Percentiles rank a stretch among this genome's conserved stretches.
Evolutionary conservation across 2,797 vertebrate species (phyloP).

Genomic region (Halcyon chelicuti): DNA sequence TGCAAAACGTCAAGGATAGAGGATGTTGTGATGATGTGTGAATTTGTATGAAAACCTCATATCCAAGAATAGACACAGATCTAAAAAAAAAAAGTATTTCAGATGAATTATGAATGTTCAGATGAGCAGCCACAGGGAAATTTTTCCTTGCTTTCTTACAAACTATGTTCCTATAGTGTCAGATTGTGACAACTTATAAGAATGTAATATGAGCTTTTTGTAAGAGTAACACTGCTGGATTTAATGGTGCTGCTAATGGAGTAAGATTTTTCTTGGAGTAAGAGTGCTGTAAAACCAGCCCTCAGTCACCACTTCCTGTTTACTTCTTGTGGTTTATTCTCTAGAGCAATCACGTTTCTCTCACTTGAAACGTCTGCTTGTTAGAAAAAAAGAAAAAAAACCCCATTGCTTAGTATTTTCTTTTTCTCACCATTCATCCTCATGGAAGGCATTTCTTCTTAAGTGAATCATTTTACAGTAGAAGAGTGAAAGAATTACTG

Average conservation of each 20-base stretch:
- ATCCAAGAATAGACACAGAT: conserved; percentile 17
- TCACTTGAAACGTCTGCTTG: background rate
- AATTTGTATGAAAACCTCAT: background rate
- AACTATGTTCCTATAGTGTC: background rate
- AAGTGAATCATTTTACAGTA: background rate
- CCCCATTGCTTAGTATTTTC: background rate
- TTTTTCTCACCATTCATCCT: background rate
- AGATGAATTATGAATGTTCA: conserved; percentile 48
- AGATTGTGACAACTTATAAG: background rate
- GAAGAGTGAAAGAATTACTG: background rate
- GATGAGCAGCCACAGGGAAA: background rate
- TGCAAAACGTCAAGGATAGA: background rate
- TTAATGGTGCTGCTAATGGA: conserved; percentile 23
- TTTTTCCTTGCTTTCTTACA: background rate
- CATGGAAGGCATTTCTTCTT: background rate
- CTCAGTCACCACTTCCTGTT: conserved; percentile 44
- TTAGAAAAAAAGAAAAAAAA: background rate
- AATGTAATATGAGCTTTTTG: background rate
- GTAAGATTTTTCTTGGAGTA: conserved; percentile 7
- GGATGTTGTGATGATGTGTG: background rate
- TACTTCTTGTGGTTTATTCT: conserved; percentile 26
- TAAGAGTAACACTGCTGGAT: background rate
- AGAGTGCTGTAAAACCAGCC: background rate
- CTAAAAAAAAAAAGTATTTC: background rate
- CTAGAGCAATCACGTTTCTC: background rate